Base-by-base conservation (phyloP, 1,140 invertebrate species). In the Frieseomelitta varia region DNA sequence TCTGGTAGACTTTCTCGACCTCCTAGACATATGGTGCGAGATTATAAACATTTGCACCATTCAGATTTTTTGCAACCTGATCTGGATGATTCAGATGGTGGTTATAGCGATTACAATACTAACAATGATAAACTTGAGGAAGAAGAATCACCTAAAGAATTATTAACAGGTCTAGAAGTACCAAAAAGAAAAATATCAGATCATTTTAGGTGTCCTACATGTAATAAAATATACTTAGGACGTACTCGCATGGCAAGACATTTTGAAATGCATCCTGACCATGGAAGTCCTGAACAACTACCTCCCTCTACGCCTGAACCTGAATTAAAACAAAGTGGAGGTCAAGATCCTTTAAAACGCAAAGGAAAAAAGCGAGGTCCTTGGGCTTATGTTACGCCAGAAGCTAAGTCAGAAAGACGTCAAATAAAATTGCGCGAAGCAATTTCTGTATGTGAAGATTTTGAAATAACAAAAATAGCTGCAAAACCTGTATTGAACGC, bases 1-100 rank as follows among this genome's bases (percentile, higher is more conserved):
- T 96, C 96, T 24, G 96, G 96, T 0, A 92, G 96, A 65, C 92
- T 97, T 24, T 97, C 96, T 1, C 95, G 96, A 83, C 96, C 96
- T 2, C 96, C 96, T 0, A 95, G 96, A 56, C 96, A 97, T 86
- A 97, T 97, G 96, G 95, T 97, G 6, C 96, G 96, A 81, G 96
- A 97, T 91, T 97, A 97, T 86, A 97, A 96, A 90, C 95, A 96
- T 72, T 94, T 97, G 75, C 96, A 96, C 90, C 95, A 95, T 85
- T 90, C 96, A 27, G 96, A 97, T 85, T 96, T 96, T 84, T 94
- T 95, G 87, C 95, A 96, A 84, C 96, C 96, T 24, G 94, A 95
- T 69, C 92, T 96, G 85, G 96, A 97, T 92, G 96, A 96, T 87
- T 96, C 96, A 12, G 96, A 97, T 91, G 96, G 96, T 58, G 96